Conservation (phyloP, 2,113 vertebrate genomes). For the Notiomystis cincta region DNA sequence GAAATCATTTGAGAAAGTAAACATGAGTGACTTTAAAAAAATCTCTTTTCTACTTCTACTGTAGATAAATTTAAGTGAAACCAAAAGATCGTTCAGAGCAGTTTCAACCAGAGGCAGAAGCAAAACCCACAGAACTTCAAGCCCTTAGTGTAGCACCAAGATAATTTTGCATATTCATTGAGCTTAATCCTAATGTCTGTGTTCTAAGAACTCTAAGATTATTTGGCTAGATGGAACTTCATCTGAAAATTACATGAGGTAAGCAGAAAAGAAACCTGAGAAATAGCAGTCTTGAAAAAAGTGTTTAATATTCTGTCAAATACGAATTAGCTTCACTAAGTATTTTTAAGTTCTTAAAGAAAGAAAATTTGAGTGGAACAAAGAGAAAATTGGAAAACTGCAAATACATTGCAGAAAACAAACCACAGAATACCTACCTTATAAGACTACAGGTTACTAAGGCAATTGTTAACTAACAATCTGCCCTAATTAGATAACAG, state of each 20-base stretch:
- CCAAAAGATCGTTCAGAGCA: not conserved
- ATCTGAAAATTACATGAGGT: not conserved
- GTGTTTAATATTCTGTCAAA: constrained; percentile 53
- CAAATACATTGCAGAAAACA: not conserved
- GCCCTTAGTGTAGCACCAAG: constrained; percentile 29
- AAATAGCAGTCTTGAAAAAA: not conserved
- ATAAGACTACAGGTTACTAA: not conserved
- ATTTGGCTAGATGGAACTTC: not conserved
- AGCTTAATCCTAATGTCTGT: not conserved
- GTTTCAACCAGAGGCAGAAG: constrained; percentile 13
- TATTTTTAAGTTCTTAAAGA: not conserved
- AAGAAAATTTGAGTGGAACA: not conserved
- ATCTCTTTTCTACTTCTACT: not conserved
- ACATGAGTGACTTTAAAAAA: not conserved
- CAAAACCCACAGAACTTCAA: constrained; percentile 1
- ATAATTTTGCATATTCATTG: not conserved
- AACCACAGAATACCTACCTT: constrained; percentile 27
- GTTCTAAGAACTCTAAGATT: not conserved
- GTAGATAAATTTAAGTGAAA: not conserved
- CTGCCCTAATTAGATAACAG: not conserved
- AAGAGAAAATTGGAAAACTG: not conserved
- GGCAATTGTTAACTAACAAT: not conserved
- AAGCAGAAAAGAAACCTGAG: not conserved
- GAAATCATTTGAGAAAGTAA: not conserved
- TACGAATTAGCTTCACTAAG: not conserved